Conservation (phyloP, 2,113 vertebrate species). For the Peucedramus taeniatus region DNA sequence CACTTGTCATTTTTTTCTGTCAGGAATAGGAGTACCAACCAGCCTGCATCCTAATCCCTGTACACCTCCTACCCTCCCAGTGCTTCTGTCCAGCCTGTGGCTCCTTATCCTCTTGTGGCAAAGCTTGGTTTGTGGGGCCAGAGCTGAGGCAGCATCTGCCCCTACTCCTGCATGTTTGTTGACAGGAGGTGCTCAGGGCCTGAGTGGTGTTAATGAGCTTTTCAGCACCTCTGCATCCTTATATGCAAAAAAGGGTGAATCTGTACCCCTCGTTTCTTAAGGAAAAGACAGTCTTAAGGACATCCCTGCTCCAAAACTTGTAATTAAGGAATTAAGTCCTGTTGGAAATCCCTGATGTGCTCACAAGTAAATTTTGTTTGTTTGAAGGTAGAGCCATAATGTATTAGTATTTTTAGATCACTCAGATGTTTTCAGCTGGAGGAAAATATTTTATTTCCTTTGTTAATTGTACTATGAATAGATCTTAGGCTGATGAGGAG, state of each 20-base stretch:
- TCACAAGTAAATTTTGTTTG: neutral
- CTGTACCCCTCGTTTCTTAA: neutral
- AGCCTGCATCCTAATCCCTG: neutral
- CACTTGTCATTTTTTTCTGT: neutral
- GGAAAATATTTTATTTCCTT: constrained; percentile 15
- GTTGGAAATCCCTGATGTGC: neutral
- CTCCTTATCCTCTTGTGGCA: neutral
- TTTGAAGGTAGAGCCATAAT: constrained; percentile 1
- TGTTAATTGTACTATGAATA: constrained; percentile 36
- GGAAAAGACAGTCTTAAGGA: neutral
- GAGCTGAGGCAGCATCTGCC: neutral
- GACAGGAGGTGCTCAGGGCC: neutral
- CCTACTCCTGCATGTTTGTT: neutral
- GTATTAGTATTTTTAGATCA: constrained; percentile 32
- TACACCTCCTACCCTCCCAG: neutral
- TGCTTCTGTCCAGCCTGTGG: neutral
- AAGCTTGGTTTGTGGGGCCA: neutral
- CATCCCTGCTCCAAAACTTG: neutral
- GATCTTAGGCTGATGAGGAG: neutral
- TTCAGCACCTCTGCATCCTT: neutral
- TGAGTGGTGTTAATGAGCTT: neutral
- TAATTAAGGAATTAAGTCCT: neutral
- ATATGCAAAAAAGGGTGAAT: neutral
- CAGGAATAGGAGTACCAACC: neutral
- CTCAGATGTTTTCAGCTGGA: neutral